Base-by-base conservation (phyloP, 2,797 vertebrate species). In the Ptychobarbus kaznakovi region DNA sequence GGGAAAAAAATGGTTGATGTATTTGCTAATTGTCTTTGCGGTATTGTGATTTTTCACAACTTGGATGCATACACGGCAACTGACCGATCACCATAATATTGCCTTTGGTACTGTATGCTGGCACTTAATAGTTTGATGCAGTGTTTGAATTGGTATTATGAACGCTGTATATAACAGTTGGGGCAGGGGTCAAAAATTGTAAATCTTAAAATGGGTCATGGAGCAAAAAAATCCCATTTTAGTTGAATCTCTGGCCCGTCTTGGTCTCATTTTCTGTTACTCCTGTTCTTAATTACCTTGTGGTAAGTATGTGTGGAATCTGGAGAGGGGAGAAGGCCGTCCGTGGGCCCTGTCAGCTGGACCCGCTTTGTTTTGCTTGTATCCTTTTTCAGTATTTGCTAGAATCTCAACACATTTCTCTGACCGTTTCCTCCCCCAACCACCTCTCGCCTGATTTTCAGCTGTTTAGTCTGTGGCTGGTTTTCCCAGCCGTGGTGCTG, bases 381-480 rank as follows among this genome's bases (percentile, higher is more conserved):
- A 94, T 94, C 90, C 89, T 90, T 95, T 94, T 94, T 92, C 87
- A 94, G 88, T 87, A 91, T 90, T 85, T 51, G 90, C 89, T 90
- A 90, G 94, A 93, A 93, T 94, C 93, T 91, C 91, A 92, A 91
- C 90, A 92, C 89, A 92, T 91, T 88, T 88, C 92, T 87, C 88
- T 82, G 78, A 65, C 66, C 20, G 35, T 32, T 80, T 78, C 61
- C 28, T 20, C 77, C 51, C 84, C 28, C 51, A 66, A 72, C 46
- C 58, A 56, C 86, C 84, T 85, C 73, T 87, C 74, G 91, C 92
- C 93, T 92, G 88, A 90, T 92, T 75, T 83, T 92, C 87, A 91
- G 91, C 89, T 94, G 94, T 95, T 95, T 95, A 95, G 94, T 95
- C 95, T 95, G 92, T 92, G 89, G 90, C 91, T 90, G 92, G 91